These are phyloP conservation scores for Diphyllodes magnificus DNA, from an alignment of 2,113 vertebrate species.

Conservation along the genomic window DNA sequence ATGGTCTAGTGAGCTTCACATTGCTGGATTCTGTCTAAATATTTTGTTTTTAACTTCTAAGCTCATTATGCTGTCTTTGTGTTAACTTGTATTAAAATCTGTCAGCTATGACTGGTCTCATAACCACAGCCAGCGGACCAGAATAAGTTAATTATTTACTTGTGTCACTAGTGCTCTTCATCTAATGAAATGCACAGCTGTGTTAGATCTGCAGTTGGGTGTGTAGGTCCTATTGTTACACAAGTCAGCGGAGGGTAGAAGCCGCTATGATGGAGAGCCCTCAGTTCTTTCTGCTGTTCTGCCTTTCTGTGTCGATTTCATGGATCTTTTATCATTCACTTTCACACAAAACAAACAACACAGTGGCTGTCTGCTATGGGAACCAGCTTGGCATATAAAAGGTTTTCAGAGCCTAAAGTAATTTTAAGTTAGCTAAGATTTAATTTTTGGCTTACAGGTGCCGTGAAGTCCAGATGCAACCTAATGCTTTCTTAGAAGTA, in stretches of 20 bases:
- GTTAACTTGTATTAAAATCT: constrained; percentile 84
- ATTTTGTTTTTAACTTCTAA: constrained; percentile 84
- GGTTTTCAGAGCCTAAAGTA: constrained; percentile 76
- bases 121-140: constrained; percentile 92
- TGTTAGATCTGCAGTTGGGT: constrained; percentile 87
- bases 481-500: constrained; percentile 11
- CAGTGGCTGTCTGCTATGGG: constrained; percentile 91
- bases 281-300: constrained; percentile 93
- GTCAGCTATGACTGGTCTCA: constrained; percentile 87
- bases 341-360: constrained; percentile 99
- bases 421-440: constrained; percentile 80
- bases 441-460: constrained; percentile 79
- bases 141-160: constrained; percentile 99
- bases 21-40: constrained; percentile 79
- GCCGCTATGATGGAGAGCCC: constrained; percentile 92
- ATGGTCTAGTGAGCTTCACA: constrained; percentile 62
- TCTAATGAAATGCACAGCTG: constrained; percentile 92
- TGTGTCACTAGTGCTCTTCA: constrained; percentile 84
- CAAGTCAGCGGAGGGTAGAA: constrained; percentile 89
- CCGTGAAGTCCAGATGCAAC: constrained; percentile 32
- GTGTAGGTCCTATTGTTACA: constrained; percentile 86
- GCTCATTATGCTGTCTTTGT: constrained; percentile 82
- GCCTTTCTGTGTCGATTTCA: constrained; percentile 99
- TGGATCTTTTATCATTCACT: constrained; percentile 99
- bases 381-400: constrained; percentile 83